Base-by-base conservation (phyloP, 2,113 vertebrate species). In the Calonectris borealis region DNA sequence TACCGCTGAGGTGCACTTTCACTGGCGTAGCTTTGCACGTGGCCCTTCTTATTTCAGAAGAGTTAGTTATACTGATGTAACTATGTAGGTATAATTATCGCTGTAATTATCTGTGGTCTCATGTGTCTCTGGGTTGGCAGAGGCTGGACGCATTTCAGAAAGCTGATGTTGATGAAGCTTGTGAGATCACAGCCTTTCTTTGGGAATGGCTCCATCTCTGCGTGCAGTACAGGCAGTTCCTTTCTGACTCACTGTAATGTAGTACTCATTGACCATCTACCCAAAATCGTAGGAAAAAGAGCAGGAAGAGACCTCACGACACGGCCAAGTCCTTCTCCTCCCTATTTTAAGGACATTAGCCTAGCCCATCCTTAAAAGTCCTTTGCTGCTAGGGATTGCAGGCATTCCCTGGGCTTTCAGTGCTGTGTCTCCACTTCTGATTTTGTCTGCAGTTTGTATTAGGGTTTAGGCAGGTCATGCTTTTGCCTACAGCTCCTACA, bases 181-280 rank as follows among this genome's bases (percentile, higher is more conserved):
- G 52, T 95, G 94, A 91, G 88, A 93, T 97, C 94, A 97, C 84
- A 94, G 93, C 61, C 83, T 91, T 88, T 77, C 94, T 93, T 93
- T 83, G 68, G 78, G 72, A 93, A 94, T 42, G 70, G 82, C 76
- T 91, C 44, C 61, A 66, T 88, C 78, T 81, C 92, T 81, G 42
- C 2, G 0, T 91, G 81, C 80, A 93, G 78, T 38, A 83, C 72
- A 86, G 84, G 88, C 92, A 93, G 61, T 71, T 90, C 51, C 81
- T 91, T 93, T 94, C 86, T 95, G 95, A 95, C 83, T 97, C 94
- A 93, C 44, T 36, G 13, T 66, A 52, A 70, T 61, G 24, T 10
- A 42, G 65, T 49, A 69, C 16, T 65, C 49, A 13, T 26, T 79
- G 90, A 87, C 87, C 62, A n/a, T 46, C 84, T 58, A 72, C 34